Evolutionary conservation across 2,797 vertebrate species (phyloP), one percentile per base, ranked within the genome.

Genomic region (Odontamblyopus rebecca): DNA sequence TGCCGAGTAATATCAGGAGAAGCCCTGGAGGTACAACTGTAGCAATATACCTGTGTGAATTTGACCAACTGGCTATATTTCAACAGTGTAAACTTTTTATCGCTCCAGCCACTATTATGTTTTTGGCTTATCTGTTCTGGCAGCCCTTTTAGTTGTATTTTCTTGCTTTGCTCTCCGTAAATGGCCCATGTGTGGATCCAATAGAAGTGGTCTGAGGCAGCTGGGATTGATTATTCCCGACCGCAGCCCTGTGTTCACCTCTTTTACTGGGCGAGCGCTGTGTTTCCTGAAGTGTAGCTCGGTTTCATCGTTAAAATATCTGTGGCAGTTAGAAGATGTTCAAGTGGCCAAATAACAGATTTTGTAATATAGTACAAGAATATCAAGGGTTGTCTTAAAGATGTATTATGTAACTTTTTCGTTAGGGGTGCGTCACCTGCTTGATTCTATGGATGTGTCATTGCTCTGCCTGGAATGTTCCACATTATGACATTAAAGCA

Each of bases 151-250:
- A 57, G 35, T 75, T 67, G 60, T 48, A 50, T 57, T 71, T 67
- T 70, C 13, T 75, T 38, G 19, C 53, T 59, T 61, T 32, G 64
- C 71, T 76, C 51, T 23, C 4, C 67, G 68, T 67, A 67, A 69
- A 76, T 26, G 60, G 48, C 66, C 76, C 75, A 78, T 71, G 80
- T 72, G 72, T 80, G 78, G 80, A 83, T 72, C 72, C 61, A 76
- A 27, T 54, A 68, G 57, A 61, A 86, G 68, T 54, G 38, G 64
- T 82, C 83, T 77, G 48, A 30, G 82, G 73, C 84, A 88, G 88
- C 83, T 90, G 85, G 81, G 81, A 73, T 74, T 70, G 63, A 88
- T 88, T 88, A 70, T 69, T 79, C 65, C 70, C 62, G 76, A 75
- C 72, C 27, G 3, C 78, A 61, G 61, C 73, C 66, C 69, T 1